Conservation (phyloP, 1,140 invertebrate species). For the Habropoda laboriosa region DNA sequence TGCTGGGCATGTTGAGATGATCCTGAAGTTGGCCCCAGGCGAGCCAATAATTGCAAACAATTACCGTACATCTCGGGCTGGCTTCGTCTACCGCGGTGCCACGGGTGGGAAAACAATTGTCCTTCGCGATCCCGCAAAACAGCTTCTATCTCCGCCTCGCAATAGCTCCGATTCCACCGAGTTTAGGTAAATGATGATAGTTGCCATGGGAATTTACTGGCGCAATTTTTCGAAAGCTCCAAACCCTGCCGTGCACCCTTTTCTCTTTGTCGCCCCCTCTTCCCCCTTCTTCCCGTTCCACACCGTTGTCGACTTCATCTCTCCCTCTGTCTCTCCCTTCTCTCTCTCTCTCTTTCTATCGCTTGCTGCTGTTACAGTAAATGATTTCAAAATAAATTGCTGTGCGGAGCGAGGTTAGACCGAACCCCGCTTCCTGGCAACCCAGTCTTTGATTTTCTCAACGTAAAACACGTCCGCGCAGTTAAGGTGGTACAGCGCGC, state of each 20-base stretch:
- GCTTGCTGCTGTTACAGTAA: conserved; percentile 52
- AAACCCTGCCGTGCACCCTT: conserved; percentile 42
- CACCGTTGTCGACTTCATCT: too few species aligned
- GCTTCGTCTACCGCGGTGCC: conserved; percentile 53
- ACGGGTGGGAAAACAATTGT: conserved; percentile 70
- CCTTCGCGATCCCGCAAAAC: conserved; percentile 62
- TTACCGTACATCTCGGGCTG: conserved; percentile 66
- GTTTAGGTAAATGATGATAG: conserved; percentile 78
- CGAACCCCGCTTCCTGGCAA: conserved; percentile 30
- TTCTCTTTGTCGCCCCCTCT: conserved; percentile 29
- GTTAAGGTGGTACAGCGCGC: conserved; percentile 53
- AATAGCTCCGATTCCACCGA: conserved; percentile 59
- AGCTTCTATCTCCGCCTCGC: conserved; percentile 59
- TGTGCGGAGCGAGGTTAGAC: conserved; percentile 60
- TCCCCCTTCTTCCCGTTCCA: conserved; percentile 9
- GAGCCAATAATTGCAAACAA: conserved; percentile 71
- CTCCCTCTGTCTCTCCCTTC: not conserved
- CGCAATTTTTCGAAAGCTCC: conserved; percentile 77
- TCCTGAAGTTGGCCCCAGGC: conserved; percentile 61
- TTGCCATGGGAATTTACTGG: conserved; percentile 77
- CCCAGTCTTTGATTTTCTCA: conserved; percentile 62
- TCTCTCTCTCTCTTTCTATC: conserved; percentile 19
- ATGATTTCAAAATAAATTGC: conserved; percentile 73
- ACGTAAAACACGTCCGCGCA: conserved; percentile 60
- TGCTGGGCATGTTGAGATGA: conserved; percentile 57